Base-by-base conservation (phyloP, 2,888 invertebrate genomes). In the Ormia ochracea region DNA sequence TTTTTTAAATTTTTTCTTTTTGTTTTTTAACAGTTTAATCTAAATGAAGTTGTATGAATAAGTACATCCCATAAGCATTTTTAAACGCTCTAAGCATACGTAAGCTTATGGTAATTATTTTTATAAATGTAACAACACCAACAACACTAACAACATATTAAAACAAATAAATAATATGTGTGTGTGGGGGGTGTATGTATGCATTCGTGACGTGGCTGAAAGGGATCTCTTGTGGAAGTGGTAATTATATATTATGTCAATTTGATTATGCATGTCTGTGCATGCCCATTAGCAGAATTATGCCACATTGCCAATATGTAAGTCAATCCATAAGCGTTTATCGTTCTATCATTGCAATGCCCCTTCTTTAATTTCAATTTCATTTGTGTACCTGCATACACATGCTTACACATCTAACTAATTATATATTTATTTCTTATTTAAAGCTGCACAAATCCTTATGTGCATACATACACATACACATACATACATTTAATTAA, bases 61-160 rank as follows among this genome's bases (percentile, higher is more conserved):
- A 36, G 6, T 43, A 41, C 14, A 61, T 26, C 23, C 10, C 45
- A 36, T 17, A 52, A 12, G 17, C 26, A 33, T 45, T 45, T 45
- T 41, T 65, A 45, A 45, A 79, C 54, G 69, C 70, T 70, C n/a
- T 61, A 36, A 61, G 75, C 75, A 72, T 80, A 72, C 28, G 21
- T 52, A 61, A 79, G 54, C 45, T 17, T 43, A 23, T 45, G 66
- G 38, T 54, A 75, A 56, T 70, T 63, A 48, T 50, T 9, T 31
- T 3, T 10, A 23, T 56, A 23, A 17, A 17, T 17, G 5, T n/a
- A 58, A 68, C 17, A 5, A n/a, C n/a, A n/a, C n/a, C n/a, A n/a
- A n/a, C n/a, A n/a, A n/a, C n/a, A n/a, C n/a, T n/a, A n/a, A n/a
- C n/a, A n/a, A n/a, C n/a, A n/a, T n/a, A n/a, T n/a, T n/a, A n/a